Evolutionary conservation across 2,113 vertebrate genomes (phyloP), one percentile per base, ranked within the genome.

Genomic region (Eulemur rufifrons): DNA sequence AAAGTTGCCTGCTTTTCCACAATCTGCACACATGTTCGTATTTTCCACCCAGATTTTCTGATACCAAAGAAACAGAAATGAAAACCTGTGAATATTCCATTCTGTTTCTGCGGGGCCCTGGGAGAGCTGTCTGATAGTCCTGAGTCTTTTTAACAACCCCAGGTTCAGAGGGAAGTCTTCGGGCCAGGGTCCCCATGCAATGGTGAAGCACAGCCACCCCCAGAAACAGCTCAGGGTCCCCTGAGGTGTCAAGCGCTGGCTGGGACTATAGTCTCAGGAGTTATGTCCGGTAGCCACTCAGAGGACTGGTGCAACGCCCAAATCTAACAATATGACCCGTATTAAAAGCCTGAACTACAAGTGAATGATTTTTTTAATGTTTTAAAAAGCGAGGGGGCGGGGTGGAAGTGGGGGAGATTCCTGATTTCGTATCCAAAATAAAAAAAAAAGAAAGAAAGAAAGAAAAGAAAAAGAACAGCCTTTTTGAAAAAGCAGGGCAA

Each of bases 261-360:
- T 4, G 9, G 13, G 42, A 27, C 15, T 11, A 0, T 0, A 56
- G 27, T 7, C 39, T n/a, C 89, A 3, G 37, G 47, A 45, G 34
- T 8, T 5, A 14, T n/a, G 47, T 34, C 37, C 0, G 0, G 1
- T 9, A 23, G 66, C 2, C 50, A n/a, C 1, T 0, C 0, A 12
- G 39, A 63, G 12, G 21, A 9, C 1, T 0, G 34, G n/a, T 1
- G 9, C 1, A 3, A 15, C 6, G 4, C 21, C 82, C 17, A 34
- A 8, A 66, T n/a, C 64, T 34, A 59, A 45, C n/a, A 12, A 7
- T 2, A 15, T 0, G 47, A 23, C 39, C 61, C 2, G 3, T 0
- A 0, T 12, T 42, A 27, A 21, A 68, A 42, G 42, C 68, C 0
- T 18, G 9, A 78, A 73, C 50, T 25, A 56, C 69, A 14, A n/a